A percentile compares a stretch with the other conserved stretches of the same genome.
These are phyloP conservation scores for Delichon dasypus DNA, from an alignment of 2,797 vertebrate species.

Conservation along the genomic window DNA sequence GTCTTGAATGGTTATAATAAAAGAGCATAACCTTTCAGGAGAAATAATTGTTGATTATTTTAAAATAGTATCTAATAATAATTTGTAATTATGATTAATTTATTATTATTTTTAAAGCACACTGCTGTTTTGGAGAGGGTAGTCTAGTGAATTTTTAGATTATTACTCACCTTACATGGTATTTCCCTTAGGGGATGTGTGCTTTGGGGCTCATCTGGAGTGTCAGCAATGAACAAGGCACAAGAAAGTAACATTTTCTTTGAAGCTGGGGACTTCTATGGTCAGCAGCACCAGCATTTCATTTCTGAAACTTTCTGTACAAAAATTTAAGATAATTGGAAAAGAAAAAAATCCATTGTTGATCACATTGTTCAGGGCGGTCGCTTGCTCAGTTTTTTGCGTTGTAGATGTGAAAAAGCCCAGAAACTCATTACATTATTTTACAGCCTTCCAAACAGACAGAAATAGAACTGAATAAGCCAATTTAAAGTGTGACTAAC, in stretches of 20 bases:
- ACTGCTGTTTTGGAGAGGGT: not conserved
- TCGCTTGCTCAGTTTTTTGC: not conserved
- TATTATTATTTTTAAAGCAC: not conserved
- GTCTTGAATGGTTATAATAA: not conserved
- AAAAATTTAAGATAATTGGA: not conserved
- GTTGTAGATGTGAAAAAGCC: not conserved
- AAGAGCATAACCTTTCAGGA: not conserved
- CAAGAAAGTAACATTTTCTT: not conserved
- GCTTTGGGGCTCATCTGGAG: not conserved
- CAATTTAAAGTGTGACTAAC: not conserved
- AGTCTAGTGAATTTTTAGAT: not conserved
- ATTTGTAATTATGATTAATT: not conserved
- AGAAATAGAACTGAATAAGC: not conserved
- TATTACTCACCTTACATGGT: not conserved
- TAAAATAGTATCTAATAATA: not conserved
- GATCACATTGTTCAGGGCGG: not conserved
- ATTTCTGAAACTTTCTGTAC: not conserved
- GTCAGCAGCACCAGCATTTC: not conserved
- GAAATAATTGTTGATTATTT: not conserved
- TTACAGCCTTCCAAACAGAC: not conserved
- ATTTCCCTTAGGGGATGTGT: not conserved
- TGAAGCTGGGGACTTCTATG: not conserved
- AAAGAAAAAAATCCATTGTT: not conserved
- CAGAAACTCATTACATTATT: not conserved
- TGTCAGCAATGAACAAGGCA: not conserved